These are phyloP conservation scores for Idaea straminata DNA, from an alignment of 2,888 invertebrate genomes.

Conservation along the genomic window DNA sequence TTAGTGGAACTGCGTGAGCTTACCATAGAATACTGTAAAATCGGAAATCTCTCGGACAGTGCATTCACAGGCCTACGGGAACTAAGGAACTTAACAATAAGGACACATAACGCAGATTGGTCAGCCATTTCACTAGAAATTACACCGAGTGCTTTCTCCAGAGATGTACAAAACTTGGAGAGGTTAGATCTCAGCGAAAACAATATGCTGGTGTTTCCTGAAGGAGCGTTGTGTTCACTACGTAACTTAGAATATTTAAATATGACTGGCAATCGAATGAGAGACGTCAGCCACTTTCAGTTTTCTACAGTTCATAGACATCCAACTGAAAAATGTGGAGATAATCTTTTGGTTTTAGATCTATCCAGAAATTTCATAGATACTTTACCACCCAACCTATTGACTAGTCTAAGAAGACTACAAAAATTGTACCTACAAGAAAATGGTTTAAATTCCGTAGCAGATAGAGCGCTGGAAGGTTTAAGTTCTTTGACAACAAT, in stretches of 20 bases:
- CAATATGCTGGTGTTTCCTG: conserved; percentile 89
- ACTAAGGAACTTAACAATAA: conserved; percentile 88
- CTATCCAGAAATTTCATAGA: conserved; percentile 89
- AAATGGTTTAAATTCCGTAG: conserved; percentile 87
- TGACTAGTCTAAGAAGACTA: conserved; percentile 85
- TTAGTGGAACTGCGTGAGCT: conserved; percentile 88
- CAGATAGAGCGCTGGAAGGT: conserved; percentile 89
- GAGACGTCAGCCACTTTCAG: conserved; percentile 86
- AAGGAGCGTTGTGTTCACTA: conserved; percentile 87
- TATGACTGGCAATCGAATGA: conserved; percentile 88
- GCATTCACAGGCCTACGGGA: conserved; percentile 90
- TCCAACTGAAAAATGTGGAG: conserved; percentile 84
- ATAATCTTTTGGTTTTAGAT: conserved; percentile 85
- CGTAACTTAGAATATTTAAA: conserved; percentile 87
- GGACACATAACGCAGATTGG: conserved; percentile 92
- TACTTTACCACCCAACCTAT: conserved; percentile 84
- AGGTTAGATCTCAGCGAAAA: conserved; percentile 88
- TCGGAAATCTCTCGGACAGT: conserved; percentile 88
- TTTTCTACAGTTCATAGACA: conserved; percentile 81
- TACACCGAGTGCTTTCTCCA: conserved; percentile 86
- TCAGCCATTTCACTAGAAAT: conserved; percentile 89
- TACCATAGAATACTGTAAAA: conserved; percentile 90
- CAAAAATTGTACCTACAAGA: conserved; percentile 88
- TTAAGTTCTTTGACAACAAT: conserved; percentile 86
- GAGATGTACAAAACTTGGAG: conserved; percentile 86